These are phyloP conservation scores for Mormyrus hasselquistii DNA, from an alignment of 2,797 vertebrate species.

Conservation along the genomic window DNA sequence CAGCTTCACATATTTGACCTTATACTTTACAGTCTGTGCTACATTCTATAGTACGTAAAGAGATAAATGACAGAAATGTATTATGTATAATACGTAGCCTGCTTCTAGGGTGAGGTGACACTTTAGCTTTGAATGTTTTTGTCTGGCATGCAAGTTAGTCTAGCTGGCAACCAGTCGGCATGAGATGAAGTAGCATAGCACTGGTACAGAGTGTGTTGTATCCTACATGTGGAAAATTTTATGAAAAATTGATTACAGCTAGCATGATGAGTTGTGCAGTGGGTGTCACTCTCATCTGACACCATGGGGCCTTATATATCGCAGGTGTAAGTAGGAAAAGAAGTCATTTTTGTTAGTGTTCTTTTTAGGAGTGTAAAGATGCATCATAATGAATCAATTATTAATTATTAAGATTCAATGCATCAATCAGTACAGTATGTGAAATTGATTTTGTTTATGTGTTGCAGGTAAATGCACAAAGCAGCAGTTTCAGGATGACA, in stretches of 20 bases:
- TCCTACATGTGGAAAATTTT: neutral
- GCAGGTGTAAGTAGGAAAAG: neutral
- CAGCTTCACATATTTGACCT: neutral
- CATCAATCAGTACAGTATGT: neutral
- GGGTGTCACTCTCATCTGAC: neutral
- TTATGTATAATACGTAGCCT: neutral
- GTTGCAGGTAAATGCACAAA: neutral
- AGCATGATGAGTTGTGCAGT: neutral
- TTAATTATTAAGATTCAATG: neutral
- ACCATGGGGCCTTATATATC: no score
- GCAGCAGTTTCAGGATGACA: neutral
- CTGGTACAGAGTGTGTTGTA: neutral
- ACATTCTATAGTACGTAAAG: neutral
- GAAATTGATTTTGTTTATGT: neutral
- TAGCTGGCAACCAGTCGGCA: neutral
- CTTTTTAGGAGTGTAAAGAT: neutral
- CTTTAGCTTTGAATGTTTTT: neutral
- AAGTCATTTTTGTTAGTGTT: neutral
- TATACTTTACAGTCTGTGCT: neutral
- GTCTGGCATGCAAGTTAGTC: neutral
- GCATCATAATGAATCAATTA: neutral
- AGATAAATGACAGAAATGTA: neutral
- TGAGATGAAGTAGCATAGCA: neutral
- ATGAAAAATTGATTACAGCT: neutral
- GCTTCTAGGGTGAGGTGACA: neutral